These are phyloP conservation scores for Andrena bucephala DNA, from an alignment of 2,888 invertebrate genomes.

Conservation along the genomic window DNA sequence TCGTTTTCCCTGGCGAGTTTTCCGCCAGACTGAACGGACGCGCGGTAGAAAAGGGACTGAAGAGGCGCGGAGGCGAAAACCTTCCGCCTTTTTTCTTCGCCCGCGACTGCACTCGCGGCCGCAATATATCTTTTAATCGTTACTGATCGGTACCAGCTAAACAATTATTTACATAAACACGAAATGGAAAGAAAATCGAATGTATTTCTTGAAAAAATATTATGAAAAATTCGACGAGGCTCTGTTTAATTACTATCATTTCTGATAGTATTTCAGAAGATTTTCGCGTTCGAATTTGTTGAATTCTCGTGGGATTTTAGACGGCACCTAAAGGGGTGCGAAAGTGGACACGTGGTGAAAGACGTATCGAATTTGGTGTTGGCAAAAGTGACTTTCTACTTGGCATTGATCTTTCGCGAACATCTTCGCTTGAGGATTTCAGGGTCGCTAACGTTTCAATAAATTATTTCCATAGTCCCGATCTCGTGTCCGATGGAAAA, in stretches of 20 bases:
- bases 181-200: neutral
- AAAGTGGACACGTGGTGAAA: too few species aligned
- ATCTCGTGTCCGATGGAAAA: neutral
- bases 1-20: constrained; percentile 59
- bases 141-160: neutral
- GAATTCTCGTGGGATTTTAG: too few species aligned
- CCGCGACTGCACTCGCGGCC: neutral
- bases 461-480: neutral
- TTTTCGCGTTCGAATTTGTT: too few species aligned
- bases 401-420: neutral
- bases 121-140: neutral
- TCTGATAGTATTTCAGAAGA: too few species aligned
- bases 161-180: neutral
- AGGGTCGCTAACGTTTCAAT: neutral
- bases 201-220: neutral
- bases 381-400: neutral
- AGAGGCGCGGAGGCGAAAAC: neutral
- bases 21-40: constrained; percentile 49
- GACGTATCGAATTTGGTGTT: too few species aligned
- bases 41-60: constrained; percentile 33
- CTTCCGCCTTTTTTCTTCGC: constrained; percentile 1
- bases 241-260: neutral
- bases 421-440: neutral
- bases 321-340: too few species aligned
- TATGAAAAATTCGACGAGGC: neutral